Conservation (phyloP, 2,888 invertebrate species). For the Apomyelois bistriatella region DNA sequence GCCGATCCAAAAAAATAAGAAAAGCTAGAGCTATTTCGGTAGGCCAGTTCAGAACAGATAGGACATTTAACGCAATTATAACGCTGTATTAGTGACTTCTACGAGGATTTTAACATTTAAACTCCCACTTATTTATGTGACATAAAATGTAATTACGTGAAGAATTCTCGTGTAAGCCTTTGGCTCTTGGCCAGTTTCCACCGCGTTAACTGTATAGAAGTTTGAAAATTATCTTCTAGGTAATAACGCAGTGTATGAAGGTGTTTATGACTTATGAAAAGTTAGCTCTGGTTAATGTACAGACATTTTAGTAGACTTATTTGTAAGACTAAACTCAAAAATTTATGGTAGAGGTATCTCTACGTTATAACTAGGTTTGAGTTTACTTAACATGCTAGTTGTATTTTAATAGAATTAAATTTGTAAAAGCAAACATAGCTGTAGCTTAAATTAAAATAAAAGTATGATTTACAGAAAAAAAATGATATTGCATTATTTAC, state of each 20-base stretch:
- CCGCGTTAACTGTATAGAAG: slow-evolving; percentile 22
- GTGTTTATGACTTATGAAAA: slow-evolving; percentile 15
- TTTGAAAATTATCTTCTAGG: slow-evolving; percentile 23
- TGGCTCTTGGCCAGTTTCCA: slow-evolving; percentile 42
- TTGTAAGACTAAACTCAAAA: background rate
- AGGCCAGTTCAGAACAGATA: background rate
- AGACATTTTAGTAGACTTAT: slow-evolving; percentile 1
- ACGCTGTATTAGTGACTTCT: slow-evolving; percentile 15
- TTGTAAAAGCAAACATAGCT: too few relatives aligned
- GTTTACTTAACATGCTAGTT: too few relatives aligned
- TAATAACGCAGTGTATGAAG: slow-evolving; percentile 14
- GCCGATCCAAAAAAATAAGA: too few relatives aligned
- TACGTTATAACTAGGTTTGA: background rate
- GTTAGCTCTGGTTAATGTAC: slow-evolving; percentile 8
- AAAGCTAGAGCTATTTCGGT: too few relatives aligned
- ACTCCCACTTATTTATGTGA: slow-evolving; percentile 39
- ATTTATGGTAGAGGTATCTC: background rate
- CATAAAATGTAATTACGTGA: slow-evolving; percentile 47
- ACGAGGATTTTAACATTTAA: slow-evolving; percentile 32
- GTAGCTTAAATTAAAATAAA: too few relatives aligned
- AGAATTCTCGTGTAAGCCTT: slow-evolving; percentile 41
- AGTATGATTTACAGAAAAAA: too few relatives aligned
- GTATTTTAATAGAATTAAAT: too few relatives aligned
- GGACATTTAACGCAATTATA: slow-evolving; percentile 9
- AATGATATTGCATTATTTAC: too few relatives aligned